A percentile compares a stretch with the other conserved stretches of the same genome.
Evolutionary conservation across 2,888 invertebrate genomes (phyloP).

Genomic region (Troides helena): DNA sequence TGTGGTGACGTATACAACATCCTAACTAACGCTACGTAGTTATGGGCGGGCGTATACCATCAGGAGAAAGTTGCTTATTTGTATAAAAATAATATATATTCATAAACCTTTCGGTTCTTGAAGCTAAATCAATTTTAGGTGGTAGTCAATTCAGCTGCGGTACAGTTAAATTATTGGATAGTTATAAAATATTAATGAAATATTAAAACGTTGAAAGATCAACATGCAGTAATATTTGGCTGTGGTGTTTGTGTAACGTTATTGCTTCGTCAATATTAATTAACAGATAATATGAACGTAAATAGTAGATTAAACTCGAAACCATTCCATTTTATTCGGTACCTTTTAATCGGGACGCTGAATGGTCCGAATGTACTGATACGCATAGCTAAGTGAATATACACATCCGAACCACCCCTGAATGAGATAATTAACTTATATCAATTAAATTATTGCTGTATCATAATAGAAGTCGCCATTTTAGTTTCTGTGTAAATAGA

Average conservation of each 20-base stretch:
- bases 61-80: too few relatives aligned
- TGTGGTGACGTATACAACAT: too few relatives aligned
- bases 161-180: conserved; percentile 1
- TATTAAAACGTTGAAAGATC: conserved; percentile 18
- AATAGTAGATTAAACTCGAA: conserved; percentile 13
- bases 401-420: background rate
- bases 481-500: too few relatives aligned
- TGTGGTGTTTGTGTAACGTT: conserved; percentile 18
- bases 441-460: background rate
- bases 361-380: background rate
- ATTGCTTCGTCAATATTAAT: conserved; percentile 25
- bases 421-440: background rate
- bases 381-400: background rate
- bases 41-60: too few relatives aligned
- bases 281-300: conserved; percentile 10
- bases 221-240: conserved; percentile 15
- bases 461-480: too few relatives aligned
- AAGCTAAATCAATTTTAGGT: too few relatives aligned
- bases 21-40: too few relatives aligned
- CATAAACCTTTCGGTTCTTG: background rate
- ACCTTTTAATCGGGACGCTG: background rate
- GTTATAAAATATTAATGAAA: conserved; percentile 14
- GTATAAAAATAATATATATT: too few relatives aligned
- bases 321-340: background rate
- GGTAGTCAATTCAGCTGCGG: too few relatives aligned